Conservation (phyloP, 2,797 vertebrate genomes). For the Clarias pachynema region DNA sequence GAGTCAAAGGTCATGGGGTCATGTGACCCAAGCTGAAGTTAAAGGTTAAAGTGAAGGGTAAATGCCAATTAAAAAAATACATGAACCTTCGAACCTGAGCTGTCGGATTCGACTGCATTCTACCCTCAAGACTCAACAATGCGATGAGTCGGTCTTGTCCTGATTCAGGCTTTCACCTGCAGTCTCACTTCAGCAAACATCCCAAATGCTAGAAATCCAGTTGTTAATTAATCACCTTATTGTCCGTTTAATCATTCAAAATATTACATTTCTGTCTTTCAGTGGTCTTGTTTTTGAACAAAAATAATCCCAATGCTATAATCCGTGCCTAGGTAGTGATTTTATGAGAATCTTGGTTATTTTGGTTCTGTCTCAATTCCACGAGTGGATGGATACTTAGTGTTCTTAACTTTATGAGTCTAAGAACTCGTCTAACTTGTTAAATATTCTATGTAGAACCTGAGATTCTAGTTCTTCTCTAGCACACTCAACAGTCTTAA, state of each 20-base stretch:
- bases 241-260: background rate
- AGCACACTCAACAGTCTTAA: background rate
- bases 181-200: background rate
- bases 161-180: background rate
- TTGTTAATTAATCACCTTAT: background rate
- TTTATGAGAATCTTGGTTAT: background rate
- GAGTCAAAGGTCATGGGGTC: slow-evolving; percentile 18
- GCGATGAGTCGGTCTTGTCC: background rate
- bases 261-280: background rate
- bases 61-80: slow-evolving; percentile 17
- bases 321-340: background rate
- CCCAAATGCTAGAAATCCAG: background rate
- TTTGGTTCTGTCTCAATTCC: background rate
- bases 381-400: background rate
- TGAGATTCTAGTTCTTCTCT: background rate
- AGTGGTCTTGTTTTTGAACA: background rate
- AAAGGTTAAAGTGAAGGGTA: slow-evolving; percentile 25
- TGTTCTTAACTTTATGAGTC: too few species aligned
- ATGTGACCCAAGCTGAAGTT: background rate
- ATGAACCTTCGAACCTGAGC: background rate
- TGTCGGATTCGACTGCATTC: background rate
- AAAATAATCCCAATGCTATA: background rate
- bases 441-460: too few species aligned
- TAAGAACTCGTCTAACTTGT: too few species aligned
- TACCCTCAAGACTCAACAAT: background rate